Conservation (phyloP, 30 jellyfish, hydroid and myxozoan species). For the Nemopilema nomurai region DNA sequence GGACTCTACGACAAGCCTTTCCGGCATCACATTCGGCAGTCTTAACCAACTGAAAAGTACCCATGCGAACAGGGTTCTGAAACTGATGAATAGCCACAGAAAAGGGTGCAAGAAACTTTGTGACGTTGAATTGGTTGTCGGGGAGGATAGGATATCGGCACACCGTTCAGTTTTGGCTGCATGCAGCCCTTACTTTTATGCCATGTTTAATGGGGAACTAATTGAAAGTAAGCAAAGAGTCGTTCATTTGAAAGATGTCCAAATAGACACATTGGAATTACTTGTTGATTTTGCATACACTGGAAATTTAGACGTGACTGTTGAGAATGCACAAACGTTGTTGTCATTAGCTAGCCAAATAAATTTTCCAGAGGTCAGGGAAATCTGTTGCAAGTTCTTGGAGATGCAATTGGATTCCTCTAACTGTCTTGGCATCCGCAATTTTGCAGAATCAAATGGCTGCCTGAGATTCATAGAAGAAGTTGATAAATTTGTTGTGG, state of each 20-base stretch:
- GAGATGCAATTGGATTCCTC: constrained; percentile 85
- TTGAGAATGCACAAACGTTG: constrained; percentile 82
- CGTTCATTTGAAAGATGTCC: constrained; percentile 80
- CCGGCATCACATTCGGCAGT: constrained; percentile 33
- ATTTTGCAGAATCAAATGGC: constrained; percentile 76
- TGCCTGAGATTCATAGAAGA: constrained; percentile 67
- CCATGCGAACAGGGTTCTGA: constrained; percentile 74
- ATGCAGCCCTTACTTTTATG: constrained; percentile 93
- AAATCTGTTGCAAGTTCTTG: constrained; percentile 85
- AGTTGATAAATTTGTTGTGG: constrained; percentile 73
- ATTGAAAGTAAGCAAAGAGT: constrained; percentile 84
- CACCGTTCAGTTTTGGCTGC: constrained; percentile 98
- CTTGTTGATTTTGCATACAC: constrained; percentile 89
- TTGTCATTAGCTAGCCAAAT: constrained; percentile 74
- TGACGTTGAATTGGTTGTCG: constrained; percentile 82
- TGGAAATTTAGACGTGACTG: constrained; percentile 76
- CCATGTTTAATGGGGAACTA: constrained; percentile 94
- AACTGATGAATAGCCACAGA: constrained; percentile 82
- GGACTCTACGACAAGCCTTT: constrained; percentile 74
- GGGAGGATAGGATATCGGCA: constrained; percentile 65
- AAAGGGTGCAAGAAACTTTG: constrained; percentile 82
- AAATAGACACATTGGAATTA: constrained; percentile 49
- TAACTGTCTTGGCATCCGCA: constrained; percentile 88
- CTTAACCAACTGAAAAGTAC: constrained; percentile 36
- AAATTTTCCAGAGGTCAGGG: constrained; percentile 85